Evolutionary conservation across 1,140 invertebrate genomes (phyloP), one percentile per base, ranked within the genome.

Genomic region (Drosophila setifemur): DNA sequence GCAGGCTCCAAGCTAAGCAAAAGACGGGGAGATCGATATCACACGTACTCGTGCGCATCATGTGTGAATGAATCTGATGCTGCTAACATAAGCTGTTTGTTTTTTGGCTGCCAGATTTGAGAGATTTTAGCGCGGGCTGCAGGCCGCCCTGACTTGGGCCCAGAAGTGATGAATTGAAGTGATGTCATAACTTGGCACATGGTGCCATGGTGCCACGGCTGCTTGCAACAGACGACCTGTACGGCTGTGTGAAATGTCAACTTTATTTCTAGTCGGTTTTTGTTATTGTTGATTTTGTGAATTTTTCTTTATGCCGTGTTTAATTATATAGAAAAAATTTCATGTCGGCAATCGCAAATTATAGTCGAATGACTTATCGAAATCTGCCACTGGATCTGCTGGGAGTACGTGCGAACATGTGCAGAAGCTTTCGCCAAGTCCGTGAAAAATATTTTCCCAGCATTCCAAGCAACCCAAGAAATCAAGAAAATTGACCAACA

Each of bases 321-420:
- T 85, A 83, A 83, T 79, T 85, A 73, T 85, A 82, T 85, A 83
- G 69, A 85, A 78, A 71, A 85, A 82, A 85, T 76, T 82, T 58
- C 64, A 48, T 57, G 55, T 61, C 50, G 70, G 35, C 64, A 79
- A 52, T 47, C 18, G 64, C 79, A 83, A 83, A 83, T 83, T 83
- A 85, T 85, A 83, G 78, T 74, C 74, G 70, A 83, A 83, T 83
- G 78, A 83, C 78, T 83, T 83, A 85, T 85, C 78, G 78, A 83
- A 83, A 83, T 85, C 74, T 85, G 78, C 79, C 73, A 78, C 69
- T 60, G 73, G 73, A 75, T 82, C 75, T 73, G 31, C 67, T 40
- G 44, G 16, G 25, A 54, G 78, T 53, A 83, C 69, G 78, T 82
- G 78, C 63, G 70, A 54, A 77, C 23, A 61, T 77, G 67, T 37